These are phyloP conservation scores for Cherax quadricarinatus DNA, from an alignment of 1,140 invertebrate species.

Conservation along the genomic window DNA sequence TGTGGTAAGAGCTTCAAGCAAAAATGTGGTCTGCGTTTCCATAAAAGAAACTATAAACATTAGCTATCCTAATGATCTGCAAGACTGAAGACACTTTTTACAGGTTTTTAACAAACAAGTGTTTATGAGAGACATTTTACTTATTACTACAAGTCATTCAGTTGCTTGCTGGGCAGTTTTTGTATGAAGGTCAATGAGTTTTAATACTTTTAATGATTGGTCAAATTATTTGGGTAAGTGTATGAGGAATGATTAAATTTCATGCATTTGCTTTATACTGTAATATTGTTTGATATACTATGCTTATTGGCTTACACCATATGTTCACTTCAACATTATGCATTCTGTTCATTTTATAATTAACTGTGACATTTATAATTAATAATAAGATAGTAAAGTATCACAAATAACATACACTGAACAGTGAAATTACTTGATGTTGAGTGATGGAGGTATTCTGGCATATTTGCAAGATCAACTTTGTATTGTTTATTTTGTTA, in stretches of 20 bases:
- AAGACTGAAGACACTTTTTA: background rate
- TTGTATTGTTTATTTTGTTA: background rate
- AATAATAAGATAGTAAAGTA: background rate
- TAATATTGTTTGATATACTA: background rate
- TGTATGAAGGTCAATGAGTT: background rate
- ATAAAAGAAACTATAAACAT: constrained; percentile 73
- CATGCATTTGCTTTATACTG: background rate
- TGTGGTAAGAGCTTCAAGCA: constrained; percentile 73
- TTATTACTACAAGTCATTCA: background rate
- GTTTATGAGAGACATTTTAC: background rate
- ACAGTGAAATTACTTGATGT: background rate
- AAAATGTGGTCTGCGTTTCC: constrained; percentile 72
- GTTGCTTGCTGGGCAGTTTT: background rate
- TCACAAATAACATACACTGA: background rate
- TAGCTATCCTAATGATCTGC: constrained; percentile 32
- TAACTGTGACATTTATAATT: background rate
- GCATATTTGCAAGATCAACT: background rate
- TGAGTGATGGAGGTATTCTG: background rate
- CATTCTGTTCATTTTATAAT: background rate
- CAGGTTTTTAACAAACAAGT: background rate
- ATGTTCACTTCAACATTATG: background rate
- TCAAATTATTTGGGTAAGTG: background rate
- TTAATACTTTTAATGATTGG: background rate
- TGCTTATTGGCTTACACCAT: background rate
- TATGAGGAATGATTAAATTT: background rate